Evolutionary conservation across 30 jellyfish, hydroid and myxozoan species (phyloP).

Genomic region (Aurelia sp.): DNA sequence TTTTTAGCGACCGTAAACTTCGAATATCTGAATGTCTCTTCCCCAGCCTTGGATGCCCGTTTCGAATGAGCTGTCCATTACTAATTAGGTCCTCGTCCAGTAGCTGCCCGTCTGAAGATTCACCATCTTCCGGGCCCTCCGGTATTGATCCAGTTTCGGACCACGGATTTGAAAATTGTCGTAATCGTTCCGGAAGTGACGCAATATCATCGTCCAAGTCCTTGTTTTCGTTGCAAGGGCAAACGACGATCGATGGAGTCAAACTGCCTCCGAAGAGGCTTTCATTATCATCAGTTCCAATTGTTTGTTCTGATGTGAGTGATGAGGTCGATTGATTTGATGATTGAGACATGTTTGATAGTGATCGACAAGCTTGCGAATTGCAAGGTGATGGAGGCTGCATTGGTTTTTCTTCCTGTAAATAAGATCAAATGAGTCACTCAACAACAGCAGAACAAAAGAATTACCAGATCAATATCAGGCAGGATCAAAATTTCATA

Average conservation of each 20-base stretch:
- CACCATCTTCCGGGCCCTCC: conserved; percentile 2
- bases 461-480: no score
- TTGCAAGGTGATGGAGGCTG: background rate
- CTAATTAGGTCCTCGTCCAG: background rate
- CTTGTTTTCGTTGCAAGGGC: conserved; percentile 27
- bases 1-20: conserved; percentile 54
- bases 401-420: background rate
- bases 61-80: background rate
- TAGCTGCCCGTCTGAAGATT: background rate
- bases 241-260: conserved; percentile 22
- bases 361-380: conserved; percentile 2
- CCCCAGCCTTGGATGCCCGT: conserved; percentile 34
- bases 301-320: conserved; percentile 39
- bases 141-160: conserved; percentile 5
- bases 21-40: conserved; percentile 36
- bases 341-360: conserved; percentile 47
- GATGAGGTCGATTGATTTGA: conserved; percentile 46
- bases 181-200: conserved; percentile 38
- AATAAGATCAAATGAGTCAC: background rate
- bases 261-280: conserved; percentile 61
- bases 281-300: conserved; percentile 34
- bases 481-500: no score
- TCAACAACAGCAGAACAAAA: no score
- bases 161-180: conserved; percentile 13
- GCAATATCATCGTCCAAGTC: conserved; percentile 29